Percentiles rank a stretch among this genome's conserved stretches.
Conservation (phyloP, 2,797 vertebrate genomes). For the Leucoraja ocellata region DNA sequence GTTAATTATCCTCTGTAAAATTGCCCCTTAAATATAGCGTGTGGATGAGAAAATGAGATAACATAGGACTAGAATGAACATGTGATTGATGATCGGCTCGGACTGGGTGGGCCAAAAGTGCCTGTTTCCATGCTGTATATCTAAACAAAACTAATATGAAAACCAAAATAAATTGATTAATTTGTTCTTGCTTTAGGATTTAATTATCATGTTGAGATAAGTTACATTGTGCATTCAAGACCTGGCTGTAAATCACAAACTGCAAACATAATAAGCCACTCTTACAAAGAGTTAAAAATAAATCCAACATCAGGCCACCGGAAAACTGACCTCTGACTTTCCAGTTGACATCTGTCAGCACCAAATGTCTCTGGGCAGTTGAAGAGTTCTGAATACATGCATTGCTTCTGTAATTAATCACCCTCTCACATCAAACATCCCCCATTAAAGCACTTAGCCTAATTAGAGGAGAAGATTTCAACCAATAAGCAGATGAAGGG, state of each 20-base stretch:
- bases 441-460: constrained; percentile 1
- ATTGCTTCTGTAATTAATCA: constrained; percentile 19
- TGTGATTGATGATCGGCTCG: no score
- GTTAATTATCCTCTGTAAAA: no score
- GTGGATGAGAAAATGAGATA: no score
- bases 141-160: no score
- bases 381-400: constrained; percentile 15
- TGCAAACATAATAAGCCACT: background rate
- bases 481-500: constrained; percentile 4
- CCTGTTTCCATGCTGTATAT: no score
- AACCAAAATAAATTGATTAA: background rate
- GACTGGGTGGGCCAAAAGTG: no score
- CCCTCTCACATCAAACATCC: background rate
- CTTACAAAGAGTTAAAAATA: constrained; percentile 10
- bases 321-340: constrained; percentile 4
- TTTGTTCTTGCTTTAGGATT: background rate
- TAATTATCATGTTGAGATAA: background rate
- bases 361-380: background rate
- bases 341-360: constrained; percentile 3
- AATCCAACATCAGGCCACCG: background rate
- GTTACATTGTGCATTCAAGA: background rate
- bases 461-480: background rate
- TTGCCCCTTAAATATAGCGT: no score
- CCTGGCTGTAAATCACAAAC: background rate
- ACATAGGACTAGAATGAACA: no score